A percentile compares a stretch with the other conserved stretches of the same genome.
Conservation (phyloP, 2,888 invertebrate species). For the Agelastica alni region DNA sequence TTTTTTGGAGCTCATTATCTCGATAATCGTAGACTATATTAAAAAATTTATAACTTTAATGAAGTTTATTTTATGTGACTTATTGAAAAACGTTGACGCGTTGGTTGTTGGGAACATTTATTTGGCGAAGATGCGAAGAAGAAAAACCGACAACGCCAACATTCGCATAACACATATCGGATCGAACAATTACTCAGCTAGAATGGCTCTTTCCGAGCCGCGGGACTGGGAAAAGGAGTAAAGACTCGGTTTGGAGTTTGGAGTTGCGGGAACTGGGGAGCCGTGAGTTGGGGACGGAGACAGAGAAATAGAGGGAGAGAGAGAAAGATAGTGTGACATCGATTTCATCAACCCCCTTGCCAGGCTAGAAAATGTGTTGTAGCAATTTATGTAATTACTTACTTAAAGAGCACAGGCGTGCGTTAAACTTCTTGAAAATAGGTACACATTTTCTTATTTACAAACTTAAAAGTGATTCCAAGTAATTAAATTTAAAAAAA, state of each 20-base stretch:
- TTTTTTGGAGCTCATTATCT: too few relatives aligned
- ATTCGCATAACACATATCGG: conserved; percentile 31
- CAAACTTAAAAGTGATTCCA: too few relatives aligned
- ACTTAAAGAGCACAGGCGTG: conserved; percentile 32
- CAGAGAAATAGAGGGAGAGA: too few relatives aligned
- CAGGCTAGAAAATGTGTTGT: conserved; percentile 35
- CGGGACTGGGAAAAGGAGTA: conserved; percentile 9
- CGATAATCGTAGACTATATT: too few relatives aligned
- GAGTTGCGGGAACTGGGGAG: conserved; percentile 7
- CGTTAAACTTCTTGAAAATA: too few relatives aligned
- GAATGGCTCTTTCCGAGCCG: conserved; percentile 29
- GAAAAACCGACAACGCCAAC: not conserved
- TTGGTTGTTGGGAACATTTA: too few relatives aligned
- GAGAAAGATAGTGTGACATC: conserved; percentile 32
- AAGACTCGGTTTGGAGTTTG: conserved; percentile 9
- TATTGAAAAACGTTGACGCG: too few relatives aligned
- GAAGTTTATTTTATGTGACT: too few relatives aligned
- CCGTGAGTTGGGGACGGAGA: conserved; percentile 8
- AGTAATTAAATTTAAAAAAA: too few relatives aligned
- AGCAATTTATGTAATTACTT: conserved; percentile 41
- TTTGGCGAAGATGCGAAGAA: too few relatives aligned
- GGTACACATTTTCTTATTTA: too few relatives aligned
- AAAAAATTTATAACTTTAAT: too few relatives aligned
- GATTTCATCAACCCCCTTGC: conserved; percentile 36
- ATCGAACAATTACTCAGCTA: conserved; percentile 33